These are phyloP conservation scores for Ursus arctos DNA, from an alignment of 2,113 vertebrate genomes.

Conservation along the genomic window DNA sequence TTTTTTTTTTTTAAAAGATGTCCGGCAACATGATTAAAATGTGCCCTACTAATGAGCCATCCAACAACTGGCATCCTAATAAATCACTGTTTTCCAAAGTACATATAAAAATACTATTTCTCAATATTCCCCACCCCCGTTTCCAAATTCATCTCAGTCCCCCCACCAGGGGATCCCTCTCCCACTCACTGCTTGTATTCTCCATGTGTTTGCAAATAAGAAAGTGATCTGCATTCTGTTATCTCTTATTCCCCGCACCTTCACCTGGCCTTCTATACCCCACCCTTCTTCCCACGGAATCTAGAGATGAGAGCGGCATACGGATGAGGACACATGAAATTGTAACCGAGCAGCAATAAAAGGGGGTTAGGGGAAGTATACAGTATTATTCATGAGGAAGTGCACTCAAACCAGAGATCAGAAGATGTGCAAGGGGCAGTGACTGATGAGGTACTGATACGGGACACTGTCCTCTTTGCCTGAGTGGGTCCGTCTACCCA, in stretches of 20 bases:
- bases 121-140: background rate
- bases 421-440: background rate
- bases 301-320: background rate
- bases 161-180: background rate
- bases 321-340: background rate
- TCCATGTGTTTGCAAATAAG: background rate
- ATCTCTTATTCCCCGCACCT: background rate
- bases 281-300: background rate
- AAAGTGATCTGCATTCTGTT: background rate
- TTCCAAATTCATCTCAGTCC: background rate
- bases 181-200: background rate
- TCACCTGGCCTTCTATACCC: background rate
- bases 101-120: background rate
- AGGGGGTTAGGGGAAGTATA: background rate
- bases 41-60: background rate
- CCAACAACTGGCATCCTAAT: background rate
- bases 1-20: background rate
- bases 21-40: background rate
- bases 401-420: background rate
- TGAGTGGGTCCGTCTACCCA: background rate
- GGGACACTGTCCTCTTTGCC: background rate
- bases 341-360: background rate
- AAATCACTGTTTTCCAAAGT: background rate
- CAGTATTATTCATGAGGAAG: background rate
- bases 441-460: background rate